Conservation (phyloP, 1,140 invertebrate genomes). For the Drosophila orosa region DNA sequence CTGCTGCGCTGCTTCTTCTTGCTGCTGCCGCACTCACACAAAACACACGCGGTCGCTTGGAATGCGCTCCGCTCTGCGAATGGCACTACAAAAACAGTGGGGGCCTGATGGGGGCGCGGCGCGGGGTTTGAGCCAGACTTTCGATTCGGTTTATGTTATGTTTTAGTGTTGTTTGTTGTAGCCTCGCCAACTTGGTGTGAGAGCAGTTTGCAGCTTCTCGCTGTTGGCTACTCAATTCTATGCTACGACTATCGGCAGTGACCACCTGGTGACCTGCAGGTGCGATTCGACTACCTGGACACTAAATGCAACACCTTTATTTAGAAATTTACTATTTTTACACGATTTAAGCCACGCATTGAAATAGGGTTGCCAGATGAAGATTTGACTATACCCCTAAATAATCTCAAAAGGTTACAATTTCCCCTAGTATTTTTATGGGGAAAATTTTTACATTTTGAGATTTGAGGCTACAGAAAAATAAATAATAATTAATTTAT, state of each 20-base stretch:
- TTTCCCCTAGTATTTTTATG: no score
- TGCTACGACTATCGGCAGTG: not conserved
- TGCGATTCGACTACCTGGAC: constrained; percentile 13
- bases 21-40: constrained; percentile 58
- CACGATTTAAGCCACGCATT: constrained; percentile 54
- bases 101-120: constrained; percentile 5
- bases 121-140: constrained; percentile 35
- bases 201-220: not conserved
- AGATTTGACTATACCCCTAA: no score
- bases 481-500: no score
- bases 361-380: constrained; percentile 41
- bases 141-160: constrained; percentile 25
- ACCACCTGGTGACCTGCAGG: constrained; percentile 10
- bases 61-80: constrained; percentile 23
- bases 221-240: not conserved
- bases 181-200: constrained; percentile 22
- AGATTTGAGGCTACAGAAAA: no score
- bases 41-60: constrained; percentile 65
- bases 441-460: no score
- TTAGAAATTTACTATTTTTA: constrained; percentile 31
- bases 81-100: constrained; percentile 11
- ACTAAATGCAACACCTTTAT: constrained; percentile 17
- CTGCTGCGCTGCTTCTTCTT: constrained; percentile 45
- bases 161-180: constrained; percentile 25
- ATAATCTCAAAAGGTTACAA: no score